A percentile compares a stretch with the other conserved stretches of the same genome.
phyloP scores from a whole-genome alignment of 2,797 vertebrate species.

The Pseudomugil tenellus region DNA sequence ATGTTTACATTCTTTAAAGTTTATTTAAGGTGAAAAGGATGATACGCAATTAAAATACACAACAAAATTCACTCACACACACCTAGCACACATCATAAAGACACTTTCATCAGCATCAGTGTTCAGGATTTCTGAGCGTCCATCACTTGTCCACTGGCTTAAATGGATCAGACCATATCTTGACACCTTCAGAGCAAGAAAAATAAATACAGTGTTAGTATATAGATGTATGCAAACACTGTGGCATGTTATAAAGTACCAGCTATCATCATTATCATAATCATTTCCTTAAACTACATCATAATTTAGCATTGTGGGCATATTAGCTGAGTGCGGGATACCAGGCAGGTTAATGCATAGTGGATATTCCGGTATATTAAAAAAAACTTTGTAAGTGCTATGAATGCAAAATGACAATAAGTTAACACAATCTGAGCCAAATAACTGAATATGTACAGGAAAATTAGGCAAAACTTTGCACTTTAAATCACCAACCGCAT shows the following conservation, averaged over 20 bases:
- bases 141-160: slow-evolving; percentile 73
- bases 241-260: background rate
- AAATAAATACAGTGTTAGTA: background rate
- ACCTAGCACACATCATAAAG: slow-evolving; percentile 41
- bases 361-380: too few species aligned
- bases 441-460: too few species aligned
- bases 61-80: slow-evolving; percentile 46
- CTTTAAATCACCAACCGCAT: too few species aligned
- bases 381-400: too few species aligned
- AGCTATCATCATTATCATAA: background rate
- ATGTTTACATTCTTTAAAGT: background rate
- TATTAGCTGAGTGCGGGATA: background rate
- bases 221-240: background rate
- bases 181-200: slow-evolving; percentile 71
- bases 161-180: slow-evolving; percentile 85
- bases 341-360: background rate
- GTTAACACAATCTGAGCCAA: too few species aligned
- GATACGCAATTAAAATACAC: slow-evolving; percentile 14
- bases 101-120: slow-evolving; percentile 18
- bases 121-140: slow-evolving; percentile 2
- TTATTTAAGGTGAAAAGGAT: slow-evolving; percentile 53
- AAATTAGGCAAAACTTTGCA: background rate
- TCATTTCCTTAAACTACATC: background rate
- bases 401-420: too few species aligned
- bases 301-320: background rate